Percentiles rank a stretch among this genome's conserved stretches.
phyloP scores from a whole-genome alignment of 1,140 invertebrate genomes.

The Goniozus legneri region DNA sequence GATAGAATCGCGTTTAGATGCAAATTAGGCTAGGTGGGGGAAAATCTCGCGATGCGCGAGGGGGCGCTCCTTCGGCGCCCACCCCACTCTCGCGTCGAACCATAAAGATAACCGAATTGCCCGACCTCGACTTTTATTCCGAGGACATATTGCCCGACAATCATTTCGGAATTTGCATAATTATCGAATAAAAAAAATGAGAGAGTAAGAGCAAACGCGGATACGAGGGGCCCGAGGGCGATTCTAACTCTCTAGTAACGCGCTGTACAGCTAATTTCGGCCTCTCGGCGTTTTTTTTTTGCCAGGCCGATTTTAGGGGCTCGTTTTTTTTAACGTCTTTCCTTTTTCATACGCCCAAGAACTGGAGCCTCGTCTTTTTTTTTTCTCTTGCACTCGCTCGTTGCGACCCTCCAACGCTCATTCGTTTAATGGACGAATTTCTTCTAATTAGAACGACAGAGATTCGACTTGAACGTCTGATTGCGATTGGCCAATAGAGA shows the following conservation, averaged over 20 bases:
- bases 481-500: no score
- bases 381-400: slow-evolving; percentile 8
- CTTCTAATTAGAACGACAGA: slow-evolving; percentile 46
- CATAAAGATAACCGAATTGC: slow-evolving; percentile 54
- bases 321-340: slow-evolving; percentile 7
- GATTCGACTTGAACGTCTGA: no score
- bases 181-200: slow-evolving; percentile 56
- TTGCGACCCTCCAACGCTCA: slow-evolving; percentile 18
- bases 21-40: slow-evolving; percentile 54
- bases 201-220: slow-evolving; percentile 44
- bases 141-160: slow-evolving; percentile 52
- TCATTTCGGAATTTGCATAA: slow-evolving; percentile 54
- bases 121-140: slow-evolving; percentile 45
- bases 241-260: not conserved
- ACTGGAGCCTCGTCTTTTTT: not conserved
- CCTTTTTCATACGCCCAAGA: not conserved
- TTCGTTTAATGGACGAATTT: slow-evolving; percentile 22
- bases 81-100: slow-evolving; percentile 27
- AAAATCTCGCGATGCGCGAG: no score
- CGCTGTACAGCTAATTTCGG: slow-evolving; percentile 40
- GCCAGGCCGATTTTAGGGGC: no score
- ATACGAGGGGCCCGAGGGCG: slow-evolving; percentile 11
- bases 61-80: no score
- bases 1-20: slow-evolving; percentile 44
- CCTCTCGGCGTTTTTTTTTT: slow-evolving; percentile 30